Evolutionary conservation across 2,888 invertebrate genomes (phyloP).

Genomic region (Drosophila pegasa): DNA sequence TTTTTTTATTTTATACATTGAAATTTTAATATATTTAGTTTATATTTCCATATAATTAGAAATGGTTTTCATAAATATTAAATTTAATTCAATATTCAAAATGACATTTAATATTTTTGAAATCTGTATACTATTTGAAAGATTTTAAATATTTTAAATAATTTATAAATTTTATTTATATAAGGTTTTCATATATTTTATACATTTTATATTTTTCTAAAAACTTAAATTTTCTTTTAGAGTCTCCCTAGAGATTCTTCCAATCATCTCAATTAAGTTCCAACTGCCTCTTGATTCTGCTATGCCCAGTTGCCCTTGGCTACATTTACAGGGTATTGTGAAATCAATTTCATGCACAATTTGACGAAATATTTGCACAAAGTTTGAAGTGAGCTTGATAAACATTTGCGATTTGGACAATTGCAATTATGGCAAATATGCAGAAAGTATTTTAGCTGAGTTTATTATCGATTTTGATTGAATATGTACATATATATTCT

Average conservation of each 20-base stretch:
- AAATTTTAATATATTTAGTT: too few species aligned
- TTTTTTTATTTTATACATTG: too few species aligned
- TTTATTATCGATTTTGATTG: background rate
- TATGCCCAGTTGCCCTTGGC: background rate
- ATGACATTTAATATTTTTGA: background rate
- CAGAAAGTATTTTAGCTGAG: background rate
- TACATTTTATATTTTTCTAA: too few species aligned
- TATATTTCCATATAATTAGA: too few species aligned
- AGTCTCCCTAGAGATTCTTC: too few species aligned
- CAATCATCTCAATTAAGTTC: background rate
- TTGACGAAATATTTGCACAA: background rate
- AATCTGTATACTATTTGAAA: too few species aligned
- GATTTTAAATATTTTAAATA: too few species aligned
- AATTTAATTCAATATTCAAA: too few species aligned
- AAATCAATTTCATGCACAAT: background rate
- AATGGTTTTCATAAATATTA: too few species aligned
- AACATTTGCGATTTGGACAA: background rate
- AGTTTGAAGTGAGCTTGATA: background rate
- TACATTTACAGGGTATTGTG: background rate
- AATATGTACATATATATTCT: background rate
- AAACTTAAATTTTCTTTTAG: background rate
- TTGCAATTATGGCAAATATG: conserved; percentile 3
- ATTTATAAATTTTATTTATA: too few species aligned
- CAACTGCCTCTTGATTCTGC: too few species aligned
- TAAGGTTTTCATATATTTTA: background rate